Evolutionary conservation across 2,888 invertebrate genomes (phyloP).

Genomic region (Gastracanthus pulcherrimus): DNA sequence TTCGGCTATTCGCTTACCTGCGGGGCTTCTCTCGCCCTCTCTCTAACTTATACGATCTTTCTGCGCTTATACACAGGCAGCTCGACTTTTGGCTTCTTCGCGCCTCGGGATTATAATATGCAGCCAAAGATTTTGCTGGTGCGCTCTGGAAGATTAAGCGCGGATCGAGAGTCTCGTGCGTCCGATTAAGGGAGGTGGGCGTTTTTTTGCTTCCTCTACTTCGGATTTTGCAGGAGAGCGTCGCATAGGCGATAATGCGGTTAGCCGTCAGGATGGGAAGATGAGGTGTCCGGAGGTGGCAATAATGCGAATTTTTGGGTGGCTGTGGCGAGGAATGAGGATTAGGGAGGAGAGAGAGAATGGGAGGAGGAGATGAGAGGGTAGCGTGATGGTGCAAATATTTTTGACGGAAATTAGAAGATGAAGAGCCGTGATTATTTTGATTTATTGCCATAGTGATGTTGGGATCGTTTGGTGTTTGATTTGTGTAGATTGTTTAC

Average conservation of each 20-base stretch:
- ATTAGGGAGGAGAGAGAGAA: neutral
- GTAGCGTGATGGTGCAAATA: neutral
- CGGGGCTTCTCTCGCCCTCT: neutral
- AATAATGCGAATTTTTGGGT: neutral
- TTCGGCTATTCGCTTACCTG: slow-evolving; percentile 26
- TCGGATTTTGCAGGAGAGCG: too few relatives aligned
- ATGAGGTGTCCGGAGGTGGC: neutral
- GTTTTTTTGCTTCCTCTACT: neutral
- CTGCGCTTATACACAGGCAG: neutral
- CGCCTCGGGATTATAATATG: slow-evolving; percentile 16
- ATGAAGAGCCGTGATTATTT: slow-evolving; percentile 5
- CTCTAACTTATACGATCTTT: slow-evolving; percentile 2
- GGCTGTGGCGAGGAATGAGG: neutral
- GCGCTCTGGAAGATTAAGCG: slow-evolving; percentile 14
- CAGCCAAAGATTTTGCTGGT: neutral
- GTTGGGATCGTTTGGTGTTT: too few relatives aligned
- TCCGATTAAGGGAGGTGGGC: too few relatives aligned
- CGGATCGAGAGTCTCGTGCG: neutral
- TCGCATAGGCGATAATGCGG: neutral
- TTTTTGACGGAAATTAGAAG: slow-evolving; percentile 18
- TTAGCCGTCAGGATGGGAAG: neutral
- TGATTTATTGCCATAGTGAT: neutral
- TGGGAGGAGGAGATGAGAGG: neutral
- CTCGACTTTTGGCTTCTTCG: neutral
- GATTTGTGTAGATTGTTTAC: too few relatives aligned